phyloP scores from a whole-genome alignment of 2,113 vertebrate species.

The Helogale parvula region DNA sequence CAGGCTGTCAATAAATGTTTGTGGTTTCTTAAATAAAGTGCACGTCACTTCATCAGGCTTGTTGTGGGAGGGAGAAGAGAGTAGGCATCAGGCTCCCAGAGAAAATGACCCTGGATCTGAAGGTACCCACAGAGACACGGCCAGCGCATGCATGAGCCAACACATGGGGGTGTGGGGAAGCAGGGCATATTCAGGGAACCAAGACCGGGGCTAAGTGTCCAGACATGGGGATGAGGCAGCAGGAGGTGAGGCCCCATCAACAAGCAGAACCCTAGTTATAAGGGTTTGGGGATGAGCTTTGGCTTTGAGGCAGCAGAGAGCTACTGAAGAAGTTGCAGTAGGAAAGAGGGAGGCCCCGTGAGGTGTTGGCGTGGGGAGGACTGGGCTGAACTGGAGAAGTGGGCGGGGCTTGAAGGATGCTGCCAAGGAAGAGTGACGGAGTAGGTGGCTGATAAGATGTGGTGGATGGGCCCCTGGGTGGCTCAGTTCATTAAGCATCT shows the following conservation, averaged over 20 bases:
- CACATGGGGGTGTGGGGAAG: too few species aligned
- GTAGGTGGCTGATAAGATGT: not conserved
- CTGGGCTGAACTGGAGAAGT: not conserved
- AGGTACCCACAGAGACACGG: not conserved
- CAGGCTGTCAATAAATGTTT: not conserved
- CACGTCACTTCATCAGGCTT: not conserved
- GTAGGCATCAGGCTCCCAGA: not conserved
- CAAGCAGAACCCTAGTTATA: not conserved
- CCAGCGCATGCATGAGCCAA: not conserved
- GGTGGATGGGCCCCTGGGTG: too few species aligned
- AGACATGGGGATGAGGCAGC: too few species aligned
- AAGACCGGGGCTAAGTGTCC: not conserved
- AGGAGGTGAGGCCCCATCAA: not conserved
- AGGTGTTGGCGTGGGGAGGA: not conserved
- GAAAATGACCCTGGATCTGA: not conserved
- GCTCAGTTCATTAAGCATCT: too few species aligned
- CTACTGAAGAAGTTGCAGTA: not conserved
- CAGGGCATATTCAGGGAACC: fast-evolving
- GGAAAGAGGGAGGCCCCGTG: not conserved
- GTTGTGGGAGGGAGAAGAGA: not conserved
- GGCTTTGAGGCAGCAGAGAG: not conserved
- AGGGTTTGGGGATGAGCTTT: not conserved
- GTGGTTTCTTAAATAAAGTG: not conserved
- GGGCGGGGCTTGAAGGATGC: not conserved
- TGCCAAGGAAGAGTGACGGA: not conserved